Evolutionary conservation across 2,113 vertebrate genomes (phyloP), one percentile per base, ranked within the genome.

Genomic region (Ammodytes marinus): DNA sequence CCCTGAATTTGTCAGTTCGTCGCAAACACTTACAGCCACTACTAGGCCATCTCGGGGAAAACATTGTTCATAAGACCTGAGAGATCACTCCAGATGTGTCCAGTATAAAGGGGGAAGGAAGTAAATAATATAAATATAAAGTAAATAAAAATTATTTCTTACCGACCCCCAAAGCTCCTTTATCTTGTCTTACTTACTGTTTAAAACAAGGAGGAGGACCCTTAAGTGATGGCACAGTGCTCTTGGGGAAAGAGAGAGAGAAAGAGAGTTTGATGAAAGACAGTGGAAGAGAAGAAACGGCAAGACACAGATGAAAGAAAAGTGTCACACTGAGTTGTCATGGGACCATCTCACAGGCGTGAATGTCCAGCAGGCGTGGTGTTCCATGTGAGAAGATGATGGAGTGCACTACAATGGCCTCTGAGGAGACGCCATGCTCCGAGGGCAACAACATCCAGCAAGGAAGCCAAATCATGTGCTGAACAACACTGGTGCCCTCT

Each of bases 321-420:
- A 88, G 72, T 74, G 76, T 80, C 84, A 81, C 49, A 40, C 47
- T 60, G 77, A 70, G 74, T 65, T 77, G 89, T 91, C 91, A 84
- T 70, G 86, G 83, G 84, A 92, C 63, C 67, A 46, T 63, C 54
- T 64, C 72, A 77, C 61, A 74, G 69, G 73, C 70, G 13, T 45
- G 76, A 35, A 10, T 76, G 76, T 84, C 92, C 83, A 59, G 79
- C 80, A 88, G 93, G 91, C 87, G 72, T 80, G 65, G 85, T 88
- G 63, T 79, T 86, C 88, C 87, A 85, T 87, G 84, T 73, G 85
- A 85, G 85, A 74, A 89, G 79, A 85, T 83, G 90, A 82, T 67
- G 88, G 71, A 83, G 84, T 15, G 8, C 65, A 85, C 74, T 47
- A 11, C 19, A 49, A 71, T 79, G 88, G 86, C 66, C 89, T 93